Evolutionary conservation across 2,797 vertebrate species (phyloP).

Genomic region (Sciurus vulgaris): DNA sequence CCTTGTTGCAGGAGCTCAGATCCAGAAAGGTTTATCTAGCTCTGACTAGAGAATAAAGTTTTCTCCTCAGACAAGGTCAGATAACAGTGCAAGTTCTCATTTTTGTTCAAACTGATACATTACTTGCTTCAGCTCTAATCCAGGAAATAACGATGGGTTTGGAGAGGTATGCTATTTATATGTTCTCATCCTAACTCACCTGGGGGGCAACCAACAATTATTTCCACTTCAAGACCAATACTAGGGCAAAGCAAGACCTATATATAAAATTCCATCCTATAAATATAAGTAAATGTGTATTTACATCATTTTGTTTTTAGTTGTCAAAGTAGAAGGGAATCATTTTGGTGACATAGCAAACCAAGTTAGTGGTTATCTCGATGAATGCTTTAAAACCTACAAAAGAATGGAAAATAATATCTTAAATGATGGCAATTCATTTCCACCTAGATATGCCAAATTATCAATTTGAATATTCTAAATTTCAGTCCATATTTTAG

Average conservation of each 20-base stretch:
- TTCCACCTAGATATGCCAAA: background rate
- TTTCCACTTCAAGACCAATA: background rate
- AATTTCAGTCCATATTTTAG: background rate
- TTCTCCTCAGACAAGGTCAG: constrained; percentile 39
- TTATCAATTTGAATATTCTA: background rate
- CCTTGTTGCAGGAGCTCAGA: background rate
- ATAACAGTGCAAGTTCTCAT: background rate
- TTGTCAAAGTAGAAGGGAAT: background rate
- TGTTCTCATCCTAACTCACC: background rate
- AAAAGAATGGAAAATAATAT: background rate
- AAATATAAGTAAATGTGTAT: background rate
- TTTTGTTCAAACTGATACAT: background rate
- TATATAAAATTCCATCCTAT: background rate
- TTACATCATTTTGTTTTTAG: constrained; percentile 9
- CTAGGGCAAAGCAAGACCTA: background rate
- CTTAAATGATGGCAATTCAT: background rate
- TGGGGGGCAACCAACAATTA: background rate
- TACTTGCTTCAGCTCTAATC: background rate
- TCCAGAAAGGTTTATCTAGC: background rate
- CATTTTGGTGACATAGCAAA: background rate
- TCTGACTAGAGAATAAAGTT: constrained; percentile 16
- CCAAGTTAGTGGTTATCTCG: background rate
- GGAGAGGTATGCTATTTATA: background rate
- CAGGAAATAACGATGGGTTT: background rate
- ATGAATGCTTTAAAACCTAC: background rate